Conservation (phyloP, 2,888 invertebrate genomes). For the Plemyria rubiginata region DNA sequence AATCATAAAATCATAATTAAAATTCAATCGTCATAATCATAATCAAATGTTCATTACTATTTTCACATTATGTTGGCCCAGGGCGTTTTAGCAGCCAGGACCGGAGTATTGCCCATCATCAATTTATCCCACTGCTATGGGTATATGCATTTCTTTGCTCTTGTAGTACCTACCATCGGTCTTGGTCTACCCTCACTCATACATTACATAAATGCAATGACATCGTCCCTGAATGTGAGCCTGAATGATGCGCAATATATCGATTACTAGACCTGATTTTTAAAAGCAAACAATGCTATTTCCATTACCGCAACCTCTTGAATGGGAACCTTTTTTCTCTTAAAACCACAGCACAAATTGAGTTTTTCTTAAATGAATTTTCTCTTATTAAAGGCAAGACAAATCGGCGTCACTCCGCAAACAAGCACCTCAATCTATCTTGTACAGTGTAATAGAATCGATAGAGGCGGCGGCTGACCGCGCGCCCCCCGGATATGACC, state of each 20-base stretch:
- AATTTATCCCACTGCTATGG: no score
- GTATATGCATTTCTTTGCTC: no score
- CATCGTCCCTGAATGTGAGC: no score
- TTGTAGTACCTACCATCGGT: no score
- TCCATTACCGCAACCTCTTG: not conserved
- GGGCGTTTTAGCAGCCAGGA: no score
- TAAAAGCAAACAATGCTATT: not conserved
- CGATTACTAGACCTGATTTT: not conserved
- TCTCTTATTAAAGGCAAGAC: slow-evolving; percentile 43
- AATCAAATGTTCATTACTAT: no score
- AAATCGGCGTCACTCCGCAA: slow-evolving; percentile 49
- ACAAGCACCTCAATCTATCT: slow-evolving; percentile 70
- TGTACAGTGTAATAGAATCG: slow-evolving; percentile 76
- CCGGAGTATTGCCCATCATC: no score
- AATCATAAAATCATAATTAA: no score
- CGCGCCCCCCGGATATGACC: slow-evolving; percentile 71
- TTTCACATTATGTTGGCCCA: no score
- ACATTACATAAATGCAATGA: no score
- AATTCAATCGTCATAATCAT: no score
- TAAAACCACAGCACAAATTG: slow-evolving; percentile 25
- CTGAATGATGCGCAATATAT: not conserved
- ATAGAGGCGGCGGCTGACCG: slow-evolving; percentile 68
- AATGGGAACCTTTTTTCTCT: slow-evolving; percentile 6
- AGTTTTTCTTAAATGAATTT: slow-evolving; percentile 31
- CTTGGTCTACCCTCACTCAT: no score